Evolutionary conservation across 2,888 invertebrate genomes (phyloP).

Genomic region (Megastigmus dorsalis): DNA sequence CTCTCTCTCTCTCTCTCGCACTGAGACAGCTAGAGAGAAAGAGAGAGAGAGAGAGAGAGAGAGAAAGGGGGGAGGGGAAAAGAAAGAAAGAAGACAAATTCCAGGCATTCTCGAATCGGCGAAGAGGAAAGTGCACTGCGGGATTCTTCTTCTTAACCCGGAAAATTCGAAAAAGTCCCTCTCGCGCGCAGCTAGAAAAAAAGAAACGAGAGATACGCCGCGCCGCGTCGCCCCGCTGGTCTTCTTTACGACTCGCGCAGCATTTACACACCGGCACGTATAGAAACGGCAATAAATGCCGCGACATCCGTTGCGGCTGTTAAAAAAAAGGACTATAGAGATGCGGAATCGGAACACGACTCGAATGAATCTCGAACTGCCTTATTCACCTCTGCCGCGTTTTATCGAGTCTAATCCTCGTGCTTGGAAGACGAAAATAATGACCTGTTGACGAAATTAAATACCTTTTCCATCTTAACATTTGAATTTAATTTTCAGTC

Average conservation of each 20-base stretch:
- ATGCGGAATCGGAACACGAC: too few species aligned
- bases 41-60: not conserved
- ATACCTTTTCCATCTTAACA: too few species aligned
- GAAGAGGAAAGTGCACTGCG: not conserved
- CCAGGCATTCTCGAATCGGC: slow-evolving; percentile 5
- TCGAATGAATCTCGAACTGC: too few species aligned
- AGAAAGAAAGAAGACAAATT: slow-evolving; percentile 13
- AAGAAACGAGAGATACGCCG: not conserved
- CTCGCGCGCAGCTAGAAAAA: not conserved
- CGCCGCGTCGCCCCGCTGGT: not conserved
- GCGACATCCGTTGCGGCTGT: not conserved
- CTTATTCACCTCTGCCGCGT: too few species aligned
- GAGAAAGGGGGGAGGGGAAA: not conserved
- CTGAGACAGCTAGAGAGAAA: too few species aligned
- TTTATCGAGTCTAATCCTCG: too few species aligned
- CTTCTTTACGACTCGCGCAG: slow-evolving; percentile 16
- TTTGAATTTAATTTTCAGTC: too few species aligned
- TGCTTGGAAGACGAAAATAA: too few species aligned
- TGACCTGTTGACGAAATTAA: too few species aligned
- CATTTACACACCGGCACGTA: slow-evolving; percentile 6
- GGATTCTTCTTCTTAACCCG: slow-evolving; percentile 1
- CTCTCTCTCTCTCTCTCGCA: too few species aligned
- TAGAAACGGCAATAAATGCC: slow-evolving; percentile 20
- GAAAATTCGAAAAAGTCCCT: slow-evolving; percentile 30
- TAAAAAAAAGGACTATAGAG: too few species aligned